Evolutionary conservation across 2,888 invertebrate species (phyloP), one percentile per base, ranked within the genome.

Genomic region (Metacarcinus magister): DNA sequence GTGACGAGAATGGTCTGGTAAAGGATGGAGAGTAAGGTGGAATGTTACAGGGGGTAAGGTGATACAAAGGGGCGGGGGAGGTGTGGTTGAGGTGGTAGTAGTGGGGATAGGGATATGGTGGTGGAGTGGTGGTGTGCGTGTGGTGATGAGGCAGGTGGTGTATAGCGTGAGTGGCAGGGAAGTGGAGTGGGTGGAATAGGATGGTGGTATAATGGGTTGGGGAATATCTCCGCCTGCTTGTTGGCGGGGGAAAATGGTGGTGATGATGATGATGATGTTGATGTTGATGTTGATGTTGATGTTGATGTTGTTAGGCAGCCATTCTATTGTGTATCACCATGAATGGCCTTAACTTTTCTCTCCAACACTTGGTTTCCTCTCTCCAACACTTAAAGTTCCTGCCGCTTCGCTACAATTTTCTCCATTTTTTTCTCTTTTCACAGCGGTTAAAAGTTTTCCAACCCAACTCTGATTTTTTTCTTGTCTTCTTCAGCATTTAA

Each of bases 351-450:
- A 28, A 28, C 75, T 75, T 87, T 87, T 39, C 32, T n/a, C 10
- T 16, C 39, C 39, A 82, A 82, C 82, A 32, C 44, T 92, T 39
- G 10, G 23, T 28, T 60, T 60, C 10, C 60, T 54, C 46, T 48
- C 60, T 39, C 60, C 60, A 46, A 23, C 54, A 28, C 48, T 93
- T 93, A 48, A 43, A 8, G 19, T 60, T 60, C 10, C 54, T 16
- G n/a, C 54, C 32, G 23, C 28, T n/a, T 10, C 54, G n/a, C 54
- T 19, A n/a, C 54, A 7, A 16, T 19, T 39, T 23, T 92, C 92
- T 46, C 46, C 46, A 46, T 92, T n/a, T 92, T 19, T 48, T 28
- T 82, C 93, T 93, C 93, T 93, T 32, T 93, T 3, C 7, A 48
- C 7, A 23, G 19, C 60, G 8, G 4, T 67, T 67, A 23, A 67